Percentiles rank a stretch among this genome's conserved stretches.
phyloP scores from a whole-genome alignment of 2,113 vertebrate species.

The Bothrops jararaca region DNA sequence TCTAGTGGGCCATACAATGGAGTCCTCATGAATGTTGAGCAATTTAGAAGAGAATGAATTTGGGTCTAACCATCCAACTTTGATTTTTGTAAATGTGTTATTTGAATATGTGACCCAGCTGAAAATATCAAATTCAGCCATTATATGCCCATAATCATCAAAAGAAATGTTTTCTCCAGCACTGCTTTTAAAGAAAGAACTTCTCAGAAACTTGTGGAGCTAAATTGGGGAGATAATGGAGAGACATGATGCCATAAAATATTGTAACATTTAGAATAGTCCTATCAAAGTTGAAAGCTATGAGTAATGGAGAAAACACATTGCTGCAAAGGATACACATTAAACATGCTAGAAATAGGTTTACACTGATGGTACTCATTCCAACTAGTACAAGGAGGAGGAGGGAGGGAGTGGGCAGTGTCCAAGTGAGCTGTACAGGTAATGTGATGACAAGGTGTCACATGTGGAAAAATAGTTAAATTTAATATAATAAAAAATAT shows the following conservation, averaged over 20 bases:
- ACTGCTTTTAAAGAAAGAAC: not conserved
- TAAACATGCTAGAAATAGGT: not conserved
- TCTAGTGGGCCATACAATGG: not conserved
- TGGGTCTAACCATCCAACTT: not conserved
- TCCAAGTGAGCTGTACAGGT: too few species aligned
- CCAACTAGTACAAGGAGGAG: too few species aligned
- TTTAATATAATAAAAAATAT: not conserved
- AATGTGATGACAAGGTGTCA: too few species aligned
- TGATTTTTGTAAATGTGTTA: not conserved
- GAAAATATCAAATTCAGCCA: not conserved
- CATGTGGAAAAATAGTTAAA: not conserved
- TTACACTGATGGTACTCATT: not conserved
- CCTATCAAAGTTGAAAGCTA: not conserved
- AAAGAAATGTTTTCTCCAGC: not conserved
- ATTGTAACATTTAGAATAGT: not conserved
- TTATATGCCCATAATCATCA: not conserved
- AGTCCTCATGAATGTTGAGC: not conserved
- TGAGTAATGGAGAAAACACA: not conserved
- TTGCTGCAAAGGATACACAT: not conserved
- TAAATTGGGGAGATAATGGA: not conserved
- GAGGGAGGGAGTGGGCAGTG: too few species aligned
- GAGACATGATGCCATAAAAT: not conserved
- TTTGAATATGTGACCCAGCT: not conserved
- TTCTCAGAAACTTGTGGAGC: not conserved
- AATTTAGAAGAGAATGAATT: not conserved